Conservation (phyloP, 2,113 vertebrate species). For the Hipposideros armiger region DNA sequence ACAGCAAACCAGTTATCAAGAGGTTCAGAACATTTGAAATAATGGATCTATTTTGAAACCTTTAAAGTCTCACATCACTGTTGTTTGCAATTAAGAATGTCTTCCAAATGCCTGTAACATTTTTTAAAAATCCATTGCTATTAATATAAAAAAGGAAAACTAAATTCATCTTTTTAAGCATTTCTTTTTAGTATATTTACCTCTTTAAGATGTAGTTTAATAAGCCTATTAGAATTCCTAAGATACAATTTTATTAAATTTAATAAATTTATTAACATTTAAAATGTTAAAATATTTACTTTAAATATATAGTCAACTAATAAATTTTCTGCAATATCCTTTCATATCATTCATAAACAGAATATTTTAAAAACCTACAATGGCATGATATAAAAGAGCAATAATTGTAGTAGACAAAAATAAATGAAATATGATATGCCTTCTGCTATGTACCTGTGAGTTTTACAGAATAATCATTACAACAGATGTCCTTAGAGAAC, state of each 20-base stretch:
- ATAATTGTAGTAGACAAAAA: constrained; percentile 77
- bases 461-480: constrained; percentile 64
- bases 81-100: constrained; percentile 58
- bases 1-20: constrained; percentile 50
- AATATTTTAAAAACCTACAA: constrained; percentile 54
- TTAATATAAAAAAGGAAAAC: constrained; percentile 52
- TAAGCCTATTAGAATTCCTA: constrained; percentile 43
- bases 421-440: constrained; percentile 76
- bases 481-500: constrained; percentile 74
- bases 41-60: constrained; percentile 26
- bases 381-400: constrained; percentile 68
- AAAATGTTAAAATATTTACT: constrained; percentile 22
- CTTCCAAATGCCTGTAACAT: constrained; percentile 54
- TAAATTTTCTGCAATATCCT: constrained; percentile 72
- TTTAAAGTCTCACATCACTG: constrained; percentile 27
- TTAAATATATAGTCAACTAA: constrained; percentile 50
- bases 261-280: too few species aligned
- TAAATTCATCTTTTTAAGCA: constrained; percentile 17
- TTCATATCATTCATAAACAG: constrained; percentile 74
- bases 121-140: not conserved
- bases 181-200: constrained; percentile 42
- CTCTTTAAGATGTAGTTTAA: constrained; percentile 52
- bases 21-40: constrained; percentile 50
- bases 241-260: constrained; percentile 64
- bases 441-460: constrained; percentile 70